These are phyloP conservation scores for Blennius ocellaris DNA, from an alignment of 2,113 vertebrate genomes.

Conservation along the genomic window DNA sequence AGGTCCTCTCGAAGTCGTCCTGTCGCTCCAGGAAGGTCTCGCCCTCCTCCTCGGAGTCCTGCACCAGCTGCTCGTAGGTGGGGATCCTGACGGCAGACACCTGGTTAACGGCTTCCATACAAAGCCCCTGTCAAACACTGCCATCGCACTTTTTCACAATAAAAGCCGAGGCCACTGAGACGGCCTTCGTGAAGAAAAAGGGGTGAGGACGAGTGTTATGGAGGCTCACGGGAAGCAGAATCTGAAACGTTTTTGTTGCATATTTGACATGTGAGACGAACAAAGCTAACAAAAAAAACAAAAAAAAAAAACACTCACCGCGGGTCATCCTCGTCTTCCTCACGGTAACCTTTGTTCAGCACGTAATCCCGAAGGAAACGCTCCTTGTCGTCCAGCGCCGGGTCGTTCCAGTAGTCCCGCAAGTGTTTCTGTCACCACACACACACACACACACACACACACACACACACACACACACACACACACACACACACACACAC, in stretches of 20 bases:
- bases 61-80: slow-evolving; percentile 76
- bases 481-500: slow-evolving; percentile 40
- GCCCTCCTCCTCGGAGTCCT: slow-evolving; percentile 91
- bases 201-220: too few species aligned
- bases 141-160: too few species aligned
- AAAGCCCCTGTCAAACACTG: too few species aligned
- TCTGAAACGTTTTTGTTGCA: too few species aligned
- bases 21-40: slow-evolving; percentile 89
- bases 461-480: too few species aligned
- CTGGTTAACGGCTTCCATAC: too few species aligned
- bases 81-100: slow-evolving; percentile 74
- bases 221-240: too few species aligned
- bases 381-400: slow-evolving; percentile 88
- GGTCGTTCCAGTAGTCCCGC: slow-evolving; percentile 89
- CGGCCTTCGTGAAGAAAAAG: too few species aligned
- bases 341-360: slow-evolving; percentile 88
- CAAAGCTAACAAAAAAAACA: too few species aligned
- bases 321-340: slow-evolving; percentile 65
- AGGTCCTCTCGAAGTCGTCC: slow-evolving; percentile 90
- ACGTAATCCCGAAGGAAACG: slow-evolving; percentile 90
- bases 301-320: slow-evolving; percentile 45
- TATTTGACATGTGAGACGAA: too few species aligned
- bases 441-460: too few species aligned
- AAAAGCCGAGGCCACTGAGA: too few species aligned
- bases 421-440: slow-evolving; percentile 83